Evolutionary conservation across 2,113 vertebrate genomes (phyloP), one percentile per base, ranked within the genome.

Genomic region (Semnopithecus entellus): DNA sequence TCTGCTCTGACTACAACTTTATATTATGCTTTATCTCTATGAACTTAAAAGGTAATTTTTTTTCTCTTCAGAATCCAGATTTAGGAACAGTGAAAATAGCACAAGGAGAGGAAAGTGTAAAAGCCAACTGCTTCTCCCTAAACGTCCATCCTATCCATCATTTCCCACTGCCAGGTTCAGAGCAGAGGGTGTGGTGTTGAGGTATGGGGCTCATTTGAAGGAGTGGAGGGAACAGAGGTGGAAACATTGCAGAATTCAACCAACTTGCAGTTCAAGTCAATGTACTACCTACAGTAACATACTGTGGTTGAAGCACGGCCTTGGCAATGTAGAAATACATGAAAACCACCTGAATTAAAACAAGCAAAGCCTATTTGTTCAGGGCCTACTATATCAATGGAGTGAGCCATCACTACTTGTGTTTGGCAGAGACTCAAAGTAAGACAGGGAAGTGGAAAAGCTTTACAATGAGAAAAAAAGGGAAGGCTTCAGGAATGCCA

Each of bases 21-120:
- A 68, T 64, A 50, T 82, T 95, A 81, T 88, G 59, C 14, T 96
- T 94, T 81, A 72, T 79, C 52, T 88, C 59, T 89, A 38, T 86
- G n/a, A 83, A 25, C 38, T 88, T 57, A 94, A 92, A 85, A 38
- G n/a, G 61, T 81, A 95, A 84, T 40, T 43, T 35, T 45, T 82
- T 88, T 96, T 66, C 45, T 91, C 20, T 88, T 73, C n/a, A 91
- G 50, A 80, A 82, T 72, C 16, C 45, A 81, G 50, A 95, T 86
- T 75, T 95, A 85, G 10, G 48, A 10, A 88, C 72, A 57, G 8
- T 86, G 50, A 68, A 90, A 91, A 95, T 22, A 83, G 70, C 20
- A n/a, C 27, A 75, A 35, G 32, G 40, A 88, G 13, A 79, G 13
- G 32, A 96, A 83, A 9, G 38, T 50, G 6, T 48, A 61, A 82